Base-by-base conservation (phyloP, 2,797 vertebrate genomes). In the Tokudaia tokunoshimensis region DNA sequence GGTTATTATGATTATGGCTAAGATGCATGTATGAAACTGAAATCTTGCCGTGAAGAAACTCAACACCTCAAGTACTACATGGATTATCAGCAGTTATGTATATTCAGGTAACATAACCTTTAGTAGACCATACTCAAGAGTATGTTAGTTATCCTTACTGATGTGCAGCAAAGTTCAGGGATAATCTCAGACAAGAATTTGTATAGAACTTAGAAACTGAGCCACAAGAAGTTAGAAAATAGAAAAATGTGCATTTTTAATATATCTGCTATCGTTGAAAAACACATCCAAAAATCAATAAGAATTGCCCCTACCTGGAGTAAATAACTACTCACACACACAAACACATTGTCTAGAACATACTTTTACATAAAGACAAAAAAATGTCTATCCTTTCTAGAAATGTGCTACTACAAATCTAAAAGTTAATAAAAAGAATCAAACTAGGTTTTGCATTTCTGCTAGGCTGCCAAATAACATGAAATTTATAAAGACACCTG, bases 271-370 rank as follows among this genome's bases (percentile, higher is more conserved):
- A n/a, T 3, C 37, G 34, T 80, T 2, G 55, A 59, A 75, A 50
- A n/a, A 19, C 61, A 74, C 47, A 15, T 22, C 20, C 37, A 74
- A 19, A 78, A 17, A 29, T 52, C 12, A 63, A 19, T 52, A 72
- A 52, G 9, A 9, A 3, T 12, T 50, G 8, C 13, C 1, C 7
- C 1, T 63, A 26, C 19, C 0, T 12, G 7, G 19, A 72, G 26
- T 75, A n/a, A 75, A 50, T 74, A 15, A 10, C 1, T 2, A 26
- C 4, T 5, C 15, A 0, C 47, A 57, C 34, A 10, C 2, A 31
- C 34, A 92, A 65, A 41, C 2, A 59, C 6, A 65, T 0, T 55
- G 1, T 12, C 34, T 47, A 55, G 44, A 63, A 37, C 7, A 81
- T 57, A 63, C 24, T 55, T 72, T 72, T 55, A 29, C 13, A 52